phyloP scores from a whole-genome alignment of 2,797 vertebrate species.

The Pangasius larnaudii region DNA sequence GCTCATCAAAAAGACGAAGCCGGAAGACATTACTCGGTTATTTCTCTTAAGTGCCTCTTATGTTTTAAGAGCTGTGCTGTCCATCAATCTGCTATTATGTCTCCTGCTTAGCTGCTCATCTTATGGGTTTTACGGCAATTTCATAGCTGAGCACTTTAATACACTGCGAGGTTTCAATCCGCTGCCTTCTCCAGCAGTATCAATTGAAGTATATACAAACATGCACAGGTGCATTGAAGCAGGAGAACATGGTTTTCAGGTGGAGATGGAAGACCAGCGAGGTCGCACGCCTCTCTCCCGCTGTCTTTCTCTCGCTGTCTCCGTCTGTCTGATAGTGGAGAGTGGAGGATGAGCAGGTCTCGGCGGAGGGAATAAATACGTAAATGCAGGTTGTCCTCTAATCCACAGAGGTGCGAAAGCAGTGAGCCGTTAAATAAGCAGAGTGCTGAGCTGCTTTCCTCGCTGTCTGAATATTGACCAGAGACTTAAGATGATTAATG shows the following conservation, averaged over 20 bases:
- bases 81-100: slow-evolving; percentile 62
- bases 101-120: slow-evolving; percentile 54
- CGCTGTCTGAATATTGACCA: slow-evolving; percentile 62
- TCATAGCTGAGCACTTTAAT: slow-evolving; percentile 57
- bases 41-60: slow-evolving; percentile 62
- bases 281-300: slow-evolving; percentile 26
- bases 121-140: slow-evolving; percentile 57
- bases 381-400: slow-evolving; percentile 63
- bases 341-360: slow-evolving; percentile 58
- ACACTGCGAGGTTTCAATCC: slow-evolving; percentile 54
- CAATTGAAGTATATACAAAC: slow-evolving; percentile 48
- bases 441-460: slow-evolving; percentile 64
- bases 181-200: slow-evolving; percentile 47
- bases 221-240: slow-evolving; percentile 51
- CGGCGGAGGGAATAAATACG: slow-evolving; percentile 63
- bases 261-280: slow-evolving; percentile 50
- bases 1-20: slow-evolving; percentile 47
- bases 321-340: slow-evolving; percentile 48
- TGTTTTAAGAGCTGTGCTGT: slow-evolving; percentile 58
- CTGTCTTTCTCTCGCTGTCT: slow-evolving; percentile 28
- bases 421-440: slow-evolving; percentile 64
- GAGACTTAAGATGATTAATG: slow-evolving; percentile 67
- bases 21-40: slow-evolving; percentile 55
- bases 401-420: slow-evolving; percentile 64
- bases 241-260: slow-evolving; percentile 53